phyloP scores from a whole-genome alignment of 1,140 invertebrate genomes.

The Neodiprion lecontei region DNA sequence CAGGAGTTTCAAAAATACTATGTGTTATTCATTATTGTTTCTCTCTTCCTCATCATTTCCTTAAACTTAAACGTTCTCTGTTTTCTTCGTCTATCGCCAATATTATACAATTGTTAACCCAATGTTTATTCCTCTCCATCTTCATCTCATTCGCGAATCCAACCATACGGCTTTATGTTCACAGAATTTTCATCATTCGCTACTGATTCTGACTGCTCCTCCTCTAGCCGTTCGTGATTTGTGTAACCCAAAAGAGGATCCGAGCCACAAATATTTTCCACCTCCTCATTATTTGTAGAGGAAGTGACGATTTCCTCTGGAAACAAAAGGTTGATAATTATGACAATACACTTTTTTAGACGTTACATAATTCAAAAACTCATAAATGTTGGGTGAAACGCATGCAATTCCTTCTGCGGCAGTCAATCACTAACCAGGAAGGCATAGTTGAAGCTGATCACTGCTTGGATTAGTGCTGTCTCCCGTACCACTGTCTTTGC shows the following conservation, averaged over 20 bases:
- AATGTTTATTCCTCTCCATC: no score
- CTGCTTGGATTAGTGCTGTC: constrained; percentile 67
- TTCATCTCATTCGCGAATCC: not conserved
- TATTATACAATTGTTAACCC: no score
- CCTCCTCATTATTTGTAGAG: constrained; percentile 51
- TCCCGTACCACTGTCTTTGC: constrained; percentile 68
- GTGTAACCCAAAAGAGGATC: constrained; percentile 55
- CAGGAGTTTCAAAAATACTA: no score
- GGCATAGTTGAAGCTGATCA: constrained; percentile 61
- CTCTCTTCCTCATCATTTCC: no score
- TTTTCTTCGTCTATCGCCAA: no score
- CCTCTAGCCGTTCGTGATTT: constrained; percentile 52
- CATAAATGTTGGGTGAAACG: no score
- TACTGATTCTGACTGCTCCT: not conserved
- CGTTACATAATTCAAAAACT: not conserved
- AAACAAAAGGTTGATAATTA: constrained; percentile 23
- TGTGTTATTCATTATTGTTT: no score
- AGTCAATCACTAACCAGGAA: constrained; percentile 45
- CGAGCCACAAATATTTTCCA: constrained; percentile 41
- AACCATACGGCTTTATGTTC: not conserved
- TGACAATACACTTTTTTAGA: not conserved
- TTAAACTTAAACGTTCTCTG: no score
- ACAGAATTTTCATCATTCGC: not conserved
- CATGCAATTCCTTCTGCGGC: no score
- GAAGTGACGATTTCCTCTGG: constrained; percentile 48